These are phyloP conservation scores for Nannoperca obscura DNA, from an alignment of 2,797 vertebrate genomes.

Conservation along the genomic window DNA sequence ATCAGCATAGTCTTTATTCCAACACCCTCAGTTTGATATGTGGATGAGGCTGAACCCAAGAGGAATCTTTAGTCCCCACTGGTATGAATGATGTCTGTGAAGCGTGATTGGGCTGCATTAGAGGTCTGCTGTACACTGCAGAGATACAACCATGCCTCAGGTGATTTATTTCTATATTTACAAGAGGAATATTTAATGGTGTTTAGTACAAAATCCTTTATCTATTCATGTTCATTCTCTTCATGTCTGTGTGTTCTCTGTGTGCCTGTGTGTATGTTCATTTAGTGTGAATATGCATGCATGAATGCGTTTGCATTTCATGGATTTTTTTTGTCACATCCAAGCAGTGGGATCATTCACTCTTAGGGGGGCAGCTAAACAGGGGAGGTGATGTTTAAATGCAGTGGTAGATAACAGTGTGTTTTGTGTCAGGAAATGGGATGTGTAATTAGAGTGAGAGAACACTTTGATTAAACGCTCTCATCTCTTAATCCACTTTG, in stretches of 20 bases:
- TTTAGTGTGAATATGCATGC: not conserved
- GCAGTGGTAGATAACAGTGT: conserved; percentile 70
- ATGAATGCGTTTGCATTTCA: conserved; percentile 22
- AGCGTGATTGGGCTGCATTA: conserved; percentile 17
- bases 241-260: not conserved
- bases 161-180: conserved; percentile 37
- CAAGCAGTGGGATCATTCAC: conserved; percentile 43
- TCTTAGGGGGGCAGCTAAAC: conserved; percentile 45
- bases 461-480: conserved; percentile 84
- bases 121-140: conserved; percentile 12
- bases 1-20: not conserved
- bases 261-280: not conserved
- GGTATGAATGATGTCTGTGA: conserved; percentile 13
- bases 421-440: conserved; percentile 78
- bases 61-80: conserved; percentile 12
- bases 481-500: conserved; percentile 87
- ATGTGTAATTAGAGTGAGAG: conserved; percentile 82
- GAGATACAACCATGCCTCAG: not conserved
- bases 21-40: conserved; percentile 11
- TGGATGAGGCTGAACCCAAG: conserved; percentile 18
- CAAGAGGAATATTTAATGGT: conserved; percentile 7
- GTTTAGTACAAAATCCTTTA: not conserved
- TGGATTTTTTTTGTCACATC: conserved; percentile 32
- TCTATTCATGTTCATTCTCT: not conserved
- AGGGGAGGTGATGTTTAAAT: conserved; percentile 61